Evolutionary conservation across 2,888 invertebrate species (phyloP).

Genomic region (Eupithecia centaureata): DNA sequence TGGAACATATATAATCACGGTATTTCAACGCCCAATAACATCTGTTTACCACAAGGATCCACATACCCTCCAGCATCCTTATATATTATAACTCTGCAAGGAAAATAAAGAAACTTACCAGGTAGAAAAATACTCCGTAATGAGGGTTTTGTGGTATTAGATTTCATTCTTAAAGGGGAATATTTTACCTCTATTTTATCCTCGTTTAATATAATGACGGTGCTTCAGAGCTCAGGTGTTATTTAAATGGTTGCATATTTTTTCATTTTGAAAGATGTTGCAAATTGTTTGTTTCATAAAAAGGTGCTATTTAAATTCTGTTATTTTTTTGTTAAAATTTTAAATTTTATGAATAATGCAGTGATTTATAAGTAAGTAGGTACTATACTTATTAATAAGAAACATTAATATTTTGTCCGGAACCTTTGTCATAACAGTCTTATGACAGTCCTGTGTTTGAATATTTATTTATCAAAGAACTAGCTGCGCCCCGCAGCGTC

Average conservation of each 20-base stretch:
- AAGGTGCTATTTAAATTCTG: neutral
- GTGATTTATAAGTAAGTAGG: no score
- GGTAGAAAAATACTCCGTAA: constrained; percentile 41
- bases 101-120: constrained; percentile 33
- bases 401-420: no score
- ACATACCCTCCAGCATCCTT: neutral
- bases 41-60: neutral
- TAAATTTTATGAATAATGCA: no score
- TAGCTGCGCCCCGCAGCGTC: no score
- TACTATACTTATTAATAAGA: no score
- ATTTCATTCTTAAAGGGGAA: constrained; percentile 42
- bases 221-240: constrained; percentile 40
- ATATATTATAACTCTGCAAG: constrained; percentile 12
- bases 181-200: constrained; percentile 44
- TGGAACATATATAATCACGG: neutral
- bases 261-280: neutral
- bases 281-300: neutral
- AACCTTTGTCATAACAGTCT: no score
- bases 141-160: constrained; percentile 43
- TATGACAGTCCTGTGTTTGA: no score
- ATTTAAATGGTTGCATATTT: constrained; percentile 37
- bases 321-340: no score
- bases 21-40: neutral
- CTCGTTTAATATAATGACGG: constrained; percentile 47
- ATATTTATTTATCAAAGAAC: no score